Conservation (phyloP, 1,140 invertebrate genomes). For the Drosophila auraria region DNA sequence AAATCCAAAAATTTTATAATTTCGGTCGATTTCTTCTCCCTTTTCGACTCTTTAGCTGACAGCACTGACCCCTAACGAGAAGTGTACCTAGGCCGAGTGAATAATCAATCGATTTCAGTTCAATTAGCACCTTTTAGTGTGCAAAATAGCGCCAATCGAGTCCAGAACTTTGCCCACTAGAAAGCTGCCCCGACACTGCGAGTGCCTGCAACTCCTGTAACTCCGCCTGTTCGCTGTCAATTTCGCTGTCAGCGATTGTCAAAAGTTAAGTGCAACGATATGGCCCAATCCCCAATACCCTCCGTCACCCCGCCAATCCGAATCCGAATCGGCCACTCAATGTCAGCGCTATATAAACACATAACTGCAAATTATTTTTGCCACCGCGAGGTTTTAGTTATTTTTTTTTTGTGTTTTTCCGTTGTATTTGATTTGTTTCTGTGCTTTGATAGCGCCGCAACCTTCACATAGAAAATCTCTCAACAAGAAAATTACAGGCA, state of each 20-base stretch:
- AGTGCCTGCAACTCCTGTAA: slow-evolving; percentile 30
- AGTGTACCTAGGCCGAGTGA: slow-evolving; percentile 49
- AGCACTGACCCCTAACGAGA: slow-evolving; percentile 1
- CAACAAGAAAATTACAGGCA: slow-evolving; percentile 82
- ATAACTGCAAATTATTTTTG: slow-evolving; percentile 79
- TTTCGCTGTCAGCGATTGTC: slow-evolving; percentile 71
- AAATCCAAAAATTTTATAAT: accelerated
- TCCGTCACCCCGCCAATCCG: background rate
- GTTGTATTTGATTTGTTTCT: slow-evolving; percentile 23
- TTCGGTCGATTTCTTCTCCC: background rate
- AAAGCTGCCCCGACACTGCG: slow-evolving; percentile 28
- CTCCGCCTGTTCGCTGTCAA: slow-evolving; percentile 49
- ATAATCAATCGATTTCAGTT: slow-evolving; percentile 83
- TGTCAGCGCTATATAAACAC: slow-evolving; percentile 69
- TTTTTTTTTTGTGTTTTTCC: slow-evolving; percentile 14
- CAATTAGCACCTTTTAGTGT: slow-evolving; percentile 83
- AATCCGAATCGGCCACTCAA: slow-evolving; percentile 48
- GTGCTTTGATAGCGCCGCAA: slow-evolving; percentile 61
- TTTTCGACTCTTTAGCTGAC: background rate
- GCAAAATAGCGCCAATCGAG: slow-evolving; percentile 75
- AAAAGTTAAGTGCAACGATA: slow-evolving; percentile 73
- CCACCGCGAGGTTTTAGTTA: slow-evolving; percentile 65
- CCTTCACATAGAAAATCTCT: slow-evolving; percentile 85
- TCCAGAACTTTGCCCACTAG: slow-evolving; percentile 42
- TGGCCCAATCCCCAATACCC: slow-evolving; percentile 2